A percentile compares a stretch with the other conserved stretches of the same genome.
phyloP scores from a whole-genome alignment of 2,888 invertebrate species.

The Steinernema hermaphroditum region DNA sequence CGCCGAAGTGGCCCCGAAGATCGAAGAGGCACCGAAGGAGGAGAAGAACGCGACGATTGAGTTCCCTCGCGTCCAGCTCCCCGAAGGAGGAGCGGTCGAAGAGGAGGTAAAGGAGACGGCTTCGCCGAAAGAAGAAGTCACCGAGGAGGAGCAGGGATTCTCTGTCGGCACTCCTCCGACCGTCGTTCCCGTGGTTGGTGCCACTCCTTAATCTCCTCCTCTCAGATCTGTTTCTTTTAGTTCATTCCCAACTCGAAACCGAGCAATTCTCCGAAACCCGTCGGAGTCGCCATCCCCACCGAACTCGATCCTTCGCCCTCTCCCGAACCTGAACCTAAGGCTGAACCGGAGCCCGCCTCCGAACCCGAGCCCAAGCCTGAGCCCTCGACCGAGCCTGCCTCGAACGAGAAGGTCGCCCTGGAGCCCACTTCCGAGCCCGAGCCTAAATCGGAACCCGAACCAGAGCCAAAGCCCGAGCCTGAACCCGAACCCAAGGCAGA shows the following conservation, averaged over 20 bases:
- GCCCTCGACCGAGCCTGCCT: constrained; percentile 33
- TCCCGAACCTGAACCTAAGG: background rate
- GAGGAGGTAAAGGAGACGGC: constrained; percentile 5
- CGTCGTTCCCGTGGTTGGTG: background rate
- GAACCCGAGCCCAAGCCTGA: constrained; percentile 35
- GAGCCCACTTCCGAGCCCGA: constrained; percentile 35
- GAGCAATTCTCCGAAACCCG: background rate
- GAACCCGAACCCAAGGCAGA: constrained; percentile 37
- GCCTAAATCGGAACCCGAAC: constrained; percentile 34
- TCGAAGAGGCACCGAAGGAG: background rate
- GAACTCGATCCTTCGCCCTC: background rate
- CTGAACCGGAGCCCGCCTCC: constrained; percentile 32
- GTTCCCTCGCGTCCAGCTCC: constrained; percentile 10
- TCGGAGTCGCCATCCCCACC: background rate
- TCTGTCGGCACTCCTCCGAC: constrained; percentile 19
- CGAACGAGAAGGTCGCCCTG: constrained; percentile 39
- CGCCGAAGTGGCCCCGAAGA: background rate
- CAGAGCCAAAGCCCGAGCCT: constrained; percentile 37
- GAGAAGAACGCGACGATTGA: background rate
- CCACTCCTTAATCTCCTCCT: no score
- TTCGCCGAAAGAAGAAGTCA: background rate
- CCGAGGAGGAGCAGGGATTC: constrained; percentile 15
- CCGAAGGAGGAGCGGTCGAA: background rate
- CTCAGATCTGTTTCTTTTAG: no score
- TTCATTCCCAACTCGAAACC: background rate